Evolutionary conservation across 2,113 vertebrate species (phyloP), one percentile per base, ranked within the genome.

Genomic region (Anolis sagrei): DNA sequence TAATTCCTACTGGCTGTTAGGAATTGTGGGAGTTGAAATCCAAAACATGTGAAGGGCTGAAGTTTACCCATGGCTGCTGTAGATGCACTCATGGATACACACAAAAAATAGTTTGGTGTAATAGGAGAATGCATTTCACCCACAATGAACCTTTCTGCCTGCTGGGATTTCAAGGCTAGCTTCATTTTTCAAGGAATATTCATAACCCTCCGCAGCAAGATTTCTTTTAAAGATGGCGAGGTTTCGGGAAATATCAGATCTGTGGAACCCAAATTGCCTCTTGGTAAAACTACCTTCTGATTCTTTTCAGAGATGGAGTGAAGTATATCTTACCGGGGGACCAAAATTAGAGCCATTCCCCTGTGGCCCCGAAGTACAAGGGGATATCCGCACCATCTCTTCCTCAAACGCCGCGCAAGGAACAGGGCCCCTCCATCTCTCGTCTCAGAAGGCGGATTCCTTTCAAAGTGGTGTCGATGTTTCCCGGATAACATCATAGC

Each of bases 401-500:
- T 21, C 76, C 51, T 44, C 32, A 36, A 29, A 72, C 44, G 27
- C 34, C 23, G 27, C 11, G 9, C 21, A 36, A 14, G 84, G 78
- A 49, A 62, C 44, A 78, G 54, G 19, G 11, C 51, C 51, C 58
- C 48, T 36, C 39, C 39, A 7, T 39, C 19, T 69, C 70, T 21
- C 44, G 23, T 25, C 11, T 34, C 36, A 32, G 58, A 86, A 51
- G 44, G 64, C 25, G 51, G 78, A 34, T 64, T 75, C 74, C 58
- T 80, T 51, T 79, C 68, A 79, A 79, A 64, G 36, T 21, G 7
- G 39, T 66, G 7, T 49, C 34, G 84, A 81, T 81, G 70, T 74
- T 80, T 86, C 29, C 70, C 77, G 27, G 70, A 86, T 80, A 80
- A 4, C 58, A 49, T 80, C 77, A 36, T 48, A 74, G 70, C 23